Percentiles rank a stretch among this genome's conserved stretches.
These are phyloP conservation scores for Oscheius myriophilus DNA, from an alignment of 2,888 invertebrate species.

Conservation along the genomic window DNA sequence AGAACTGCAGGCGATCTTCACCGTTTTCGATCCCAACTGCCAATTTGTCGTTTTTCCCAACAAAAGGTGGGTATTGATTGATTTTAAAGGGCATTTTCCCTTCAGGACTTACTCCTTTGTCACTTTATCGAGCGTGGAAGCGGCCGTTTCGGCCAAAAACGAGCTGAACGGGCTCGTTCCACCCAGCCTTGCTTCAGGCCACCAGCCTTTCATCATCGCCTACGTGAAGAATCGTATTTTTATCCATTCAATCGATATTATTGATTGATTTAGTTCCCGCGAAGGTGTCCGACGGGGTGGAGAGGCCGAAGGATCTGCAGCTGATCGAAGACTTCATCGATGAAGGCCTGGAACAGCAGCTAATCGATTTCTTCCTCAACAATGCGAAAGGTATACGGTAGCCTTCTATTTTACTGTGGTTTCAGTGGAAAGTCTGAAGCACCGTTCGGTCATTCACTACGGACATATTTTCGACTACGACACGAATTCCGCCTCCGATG, in stretches of 20 bases:
- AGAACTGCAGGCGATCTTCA: constrained; percentile 55
- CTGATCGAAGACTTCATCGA: constrained; percentile 55
- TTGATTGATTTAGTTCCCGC: constrained; percentile 51
- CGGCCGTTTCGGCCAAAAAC: constrained; percentile 33
- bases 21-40: constrained; percentile 37
- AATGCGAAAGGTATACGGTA: constrained; percentile 33
- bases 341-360: constrained; percentile 38
- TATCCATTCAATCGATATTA: not conserved
- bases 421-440: constrained; percentile 52
- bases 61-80: constrained; percentile 34
- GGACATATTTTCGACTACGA: constrained; percentile 66
- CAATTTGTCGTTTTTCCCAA: constrained; percentile 57
- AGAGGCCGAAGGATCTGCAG: constrained; percentile 52
- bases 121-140: constrained; percentile 42
- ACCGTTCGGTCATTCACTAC: constrained; percentile 66
- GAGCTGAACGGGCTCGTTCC: constrained; percentile 52
- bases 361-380: constrained; percentile 34
- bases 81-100: not conserved
- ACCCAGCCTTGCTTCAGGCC: constrained; percentile 37
- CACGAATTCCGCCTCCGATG: constrained; percentile 52
- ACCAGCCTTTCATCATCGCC: constrained; percentile 55
- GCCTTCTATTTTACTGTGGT: not conserved
- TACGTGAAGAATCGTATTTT: constrained; percentile 47
- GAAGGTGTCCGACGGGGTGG: constrained; percentile 30
- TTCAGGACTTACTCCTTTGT: constrained; percentile 58